Base-by-base conservation (phyloP, 2,888 invertebrate species). In the Drosophila anomelani region DNA sequence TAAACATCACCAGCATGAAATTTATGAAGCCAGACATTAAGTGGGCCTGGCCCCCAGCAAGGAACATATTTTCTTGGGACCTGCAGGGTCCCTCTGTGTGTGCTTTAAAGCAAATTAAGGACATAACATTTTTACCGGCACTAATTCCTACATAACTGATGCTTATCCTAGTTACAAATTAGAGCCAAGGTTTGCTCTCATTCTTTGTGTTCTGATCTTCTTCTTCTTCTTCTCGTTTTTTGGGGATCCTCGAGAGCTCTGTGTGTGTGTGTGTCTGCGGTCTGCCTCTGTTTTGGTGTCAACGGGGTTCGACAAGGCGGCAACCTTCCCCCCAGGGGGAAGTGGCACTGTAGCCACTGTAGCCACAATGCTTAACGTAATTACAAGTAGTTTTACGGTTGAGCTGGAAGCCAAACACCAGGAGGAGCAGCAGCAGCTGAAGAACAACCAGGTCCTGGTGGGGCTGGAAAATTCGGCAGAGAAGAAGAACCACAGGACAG, bases 1-100 rank as follows among this genome's bases (percentile, higher is more conserved):
- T 90, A 90, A 90, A 90, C 90, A 90, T 90, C 89, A 89, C 78
- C 76, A 77, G 68, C 85, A 80, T 81, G 78, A 82, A 90, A 90
- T 90, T 90, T 90, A 90, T 90, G 89, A 89, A 80, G 78, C 77
- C 78, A 79, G 76, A 69, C 79, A 87, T 85, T 85, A 89, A 80
- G 76, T 75, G 75, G 64, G 29, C 29, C 29, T 26, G 62, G 46
- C 36, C 39, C 64, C 23, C 23, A 26, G 54, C 64, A 73, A 78
- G 72, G 55, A 71, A 64, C 68, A 77, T 75, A 84, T 79, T 70
- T 78, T 56, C 58, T 53, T 20, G 51, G 49, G 55, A 34, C 2
- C 26, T n/a, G 8, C 38, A 62, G 59, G 53, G 51, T 62, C 23
- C 51, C 47, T 47, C 36, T 43, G 44, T 47, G 34, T 26, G 55